phyloP scores from a whole-genome alignment of 2,888 invertebrate genomes.

The Cephus nigrinus region DNA sequence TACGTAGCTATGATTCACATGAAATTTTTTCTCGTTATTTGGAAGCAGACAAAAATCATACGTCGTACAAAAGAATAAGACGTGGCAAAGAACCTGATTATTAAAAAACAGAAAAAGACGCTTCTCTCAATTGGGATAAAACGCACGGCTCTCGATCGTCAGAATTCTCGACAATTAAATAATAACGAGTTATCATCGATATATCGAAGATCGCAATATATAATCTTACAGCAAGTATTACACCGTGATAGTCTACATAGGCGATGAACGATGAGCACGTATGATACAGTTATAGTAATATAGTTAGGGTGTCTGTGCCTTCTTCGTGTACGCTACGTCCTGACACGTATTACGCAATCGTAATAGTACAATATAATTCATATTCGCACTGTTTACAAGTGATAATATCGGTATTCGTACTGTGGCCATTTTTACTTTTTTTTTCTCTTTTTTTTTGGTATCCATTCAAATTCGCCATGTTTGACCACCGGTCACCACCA shows the following conservation, averaged over 20 bases:
- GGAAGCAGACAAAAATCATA: background rate
- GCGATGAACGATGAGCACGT: constrained; percentile 35
- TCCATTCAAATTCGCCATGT: background rate
- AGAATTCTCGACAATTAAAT: background rate
- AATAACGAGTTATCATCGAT: background rate
- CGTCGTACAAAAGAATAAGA: background rate
- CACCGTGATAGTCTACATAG: constrained; percentile 28
- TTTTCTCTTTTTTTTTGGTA: background rate
- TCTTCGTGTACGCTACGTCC: background rate
- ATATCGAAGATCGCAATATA: constrained; percentile 15
- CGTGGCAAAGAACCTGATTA: background rate
- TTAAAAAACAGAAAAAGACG: background rate
- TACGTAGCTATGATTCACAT: background rate
- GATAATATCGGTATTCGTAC: background rate
- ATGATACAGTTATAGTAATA: constrained; percentile 14
- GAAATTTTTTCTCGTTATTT: background rate
- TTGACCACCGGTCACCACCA: too few species aligned
- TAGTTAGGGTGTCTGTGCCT: background rate
- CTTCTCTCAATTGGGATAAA: background rate
- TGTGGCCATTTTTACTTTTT: background rate
- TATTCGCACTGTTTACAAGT: background rate
- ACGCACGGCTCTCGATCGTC: background rate
- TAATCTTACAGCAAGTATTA: constrained; percentile 26
- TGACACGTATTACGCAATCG: constrained; percentile 1
- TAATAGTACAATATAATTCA: background rate